A percentile compares a stretch with the other conserved stretches of the same genome.
phyloP scores from a whole-genome alignment of 2,113 vertebrate genomes.

The Indri indri region DNA sequence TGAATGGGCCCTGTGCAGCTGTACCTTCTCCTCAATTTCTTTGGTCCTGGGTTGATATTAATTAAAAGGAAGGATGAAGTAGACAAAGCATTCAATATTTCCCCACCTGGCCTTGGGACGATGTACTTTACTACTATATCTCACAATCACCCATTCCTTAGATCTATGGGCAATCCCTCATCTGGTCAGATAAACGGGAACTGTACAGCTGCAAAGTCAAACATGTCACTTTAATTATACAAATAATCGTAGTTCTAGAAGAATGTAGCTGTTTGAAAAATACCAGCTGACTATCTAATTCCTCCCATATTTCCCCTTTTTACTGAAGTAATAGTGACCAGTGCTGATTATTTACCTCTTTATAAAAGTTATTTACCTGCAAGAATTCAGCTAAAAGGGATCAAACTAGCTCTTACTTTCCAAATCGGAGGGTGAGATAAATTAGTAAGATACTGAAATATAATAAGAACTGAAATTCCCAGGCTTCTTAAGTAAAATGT shows the following conservation, averaged over 20 bases:
- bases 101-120: neutral
- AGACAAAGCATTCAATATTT: neutral
- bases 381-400: neutral
- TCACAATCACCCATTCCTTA: neutral
- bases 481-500: neutral
- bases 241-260: neutral
- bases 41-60: neutral
- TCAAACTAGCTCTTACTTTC: neutral
- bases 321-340: neutral
- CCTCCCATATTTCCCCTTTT: neutral
- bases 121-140: neutral
- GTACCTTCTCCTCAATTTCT: neutral
- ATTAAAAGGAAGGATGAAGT: neutral
- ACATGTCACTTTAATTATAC: neutral
- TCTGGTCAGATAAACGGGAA: neutral
- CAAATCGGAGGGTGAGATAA: neutral
- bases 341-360: neutral
- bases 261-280: neutral
- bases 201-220: neutral
- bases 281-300: neutral
- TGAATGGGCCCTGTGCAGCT: neutral
- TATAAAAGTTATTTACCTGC: neutral
- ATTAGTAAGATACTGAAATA: neutral
- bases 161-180: neutral
- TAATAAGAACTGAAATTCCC: neutral